Base-by-base conservation (phyloP, 2,888 invertebrate genomes). In the Danaus chrysippus region DNA sequence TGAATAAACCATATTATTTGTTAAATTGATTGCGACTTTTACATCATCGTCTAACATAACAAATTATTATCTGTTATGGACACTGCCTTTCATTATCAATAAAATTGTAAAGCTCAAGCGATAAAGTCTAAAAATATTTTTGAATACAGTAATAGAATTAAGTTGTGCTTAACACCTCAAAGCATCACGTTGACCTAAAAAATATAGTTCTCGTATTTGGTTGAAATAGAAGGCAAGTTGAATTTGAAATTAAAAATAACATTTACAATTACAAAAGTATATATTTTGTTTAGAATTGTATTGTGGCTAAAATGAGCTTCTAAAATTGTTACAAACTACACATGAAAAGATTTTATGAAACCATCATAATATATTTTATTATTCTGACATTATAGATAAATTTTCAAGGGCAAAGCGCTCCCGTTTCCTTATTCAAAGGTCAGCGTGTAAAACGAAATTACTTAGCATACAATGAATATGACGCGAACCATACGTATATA, bases 101-200 rank as follows among this genome's bases (percentile, higher is more conserved):
- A n/a, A n/a, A n/a, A n/a, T n/a, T n/a, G n/a, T n/a, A n/a, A n/a
- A n/a, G n/a, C n/a, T n/a, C n/a, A n/a, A n/a, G n/a, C n/a, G n/a
- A n/a, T n/a, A n/a, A n/a, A n/a, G n/a, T n/a, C n/a, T n/a, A n/a
- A n/a, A n/a, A n/a, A n/a, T n/a, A n/a, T n/a, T n/a, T 13, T 46
- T 13, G 15, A n/a, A 46, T 46, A 3, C 46, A 46, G n/a, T n/a
- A 13, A 46, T 46, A 46, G 15, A n/a, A 46, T 15, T n/a, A 46
- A 46, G 9, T 11, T 55, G 56, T 52, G 34, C 52, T 58, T 55
- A 61, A 56, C 64, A 61, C 64, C 58, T 61, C 55, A 64, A 64
- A 64, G 53, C 64, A 23, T 49, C 58, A 53, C 52, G 58, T 64
- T 64, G 61, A 64, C 64, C 64, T 56, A 56, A 64, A 64, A 58